Conservation (phyloP, 2,888 invertebrate genomes). For the Pristionchus arcanus region DNA sequence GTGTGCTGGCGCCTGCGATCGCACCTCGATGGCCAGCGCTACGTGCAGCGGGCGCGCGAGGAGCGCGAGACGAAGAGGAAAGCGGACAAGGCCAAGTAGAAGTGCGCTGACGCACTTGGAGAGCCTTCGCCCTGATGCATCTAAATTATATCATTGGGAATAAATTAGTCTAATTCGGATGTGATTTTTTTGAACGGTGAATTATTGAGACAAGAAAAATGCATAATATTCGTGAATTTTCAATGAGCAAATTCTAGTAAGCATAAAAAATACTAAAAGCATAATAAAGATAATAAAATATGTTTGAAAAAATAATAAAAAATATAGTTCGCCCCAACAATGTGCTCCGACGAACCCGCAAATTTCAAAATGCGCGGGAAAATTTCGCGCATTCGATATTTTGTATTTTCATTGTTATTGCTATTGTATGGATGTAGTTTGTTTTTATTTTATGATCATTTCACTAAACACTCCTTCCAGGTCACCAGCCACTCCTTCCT, state of each 20-base stretch:
- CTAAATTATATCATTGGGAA: neutral
- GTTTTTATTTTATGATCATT: too few relatives aligned
- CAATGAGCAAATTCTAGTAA: too few relatives aligned
- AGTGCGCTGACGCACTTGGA: neutral
- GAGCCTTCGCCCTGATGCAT: neutral
- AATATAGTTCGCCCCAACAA: too few relatives aligned
- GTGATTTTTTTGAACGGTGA: neutral
- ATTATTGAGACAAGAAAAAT: too few relatives aligned
- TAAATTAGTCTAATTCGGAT: neutral
- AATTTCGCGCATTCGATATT: constrained; percentile 1
- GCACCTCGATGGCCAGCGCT: neutral
- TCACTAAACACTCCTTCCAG: too few relatives aligned
- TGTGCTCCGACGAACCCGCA: neutral
- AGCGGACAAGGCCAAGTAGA: neutral
- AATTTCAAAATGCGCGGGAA: neutral
- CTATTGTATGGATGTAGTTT: too few relatives aligned
- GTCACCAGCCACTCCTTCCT: too few relatives aligned
- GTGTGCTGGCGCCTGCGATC: constrained; percentile 14
- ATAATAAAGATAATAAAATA: too few relatives aligned
- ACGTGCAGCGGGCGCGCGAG: neutral
- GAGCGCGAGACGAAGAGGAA: neutral
- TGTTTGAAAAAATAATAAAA: too few relatives aligned
- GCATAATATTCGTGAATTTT: too few relatives aligned
- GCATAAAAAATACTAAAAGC: too few relatives aligned
- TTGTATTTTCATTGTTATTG: neutral